These are phyloP conservation scores for Bettongia penicillata DNA, from an alignment of 2,113 vertebrate species.

Conservation along the genomic window DNA sequence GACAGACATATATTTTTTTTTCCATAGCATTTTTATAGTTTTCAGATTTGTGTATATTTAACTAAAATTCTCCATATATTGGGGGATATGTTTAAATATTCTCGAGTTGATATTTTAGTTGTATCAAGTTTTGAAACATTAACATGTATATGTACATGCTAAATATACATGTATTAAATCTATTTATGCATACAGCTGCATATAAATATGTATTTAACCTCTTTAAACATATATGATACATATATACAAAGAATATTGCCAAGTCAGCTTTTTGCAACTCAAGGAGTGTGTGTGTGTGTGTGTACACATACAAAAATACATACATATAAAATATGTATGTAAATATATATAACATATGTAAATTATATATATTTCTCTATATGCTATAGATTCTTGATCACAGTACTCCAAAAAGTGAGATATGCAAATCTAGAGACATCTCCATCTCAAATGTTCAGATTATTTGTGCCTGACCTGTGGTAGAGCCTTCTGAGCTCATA, in stretches of 20 bases:
- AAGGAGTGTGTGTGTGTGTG: not conserved
- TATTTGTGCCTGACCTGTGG: too few species aligned
- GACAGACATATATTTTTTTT: not conserved
- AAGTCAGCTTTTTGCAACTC: not conserved
- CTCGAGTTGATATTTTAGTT: not conserved
- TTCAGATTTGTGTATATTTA: not conserved
- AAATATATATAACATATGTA: not conserved
- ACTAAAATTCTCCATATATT: not conserved
- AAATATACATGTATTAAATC: not conserved
- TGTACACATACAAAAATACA: too few species aligned
- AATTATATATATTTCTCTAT: not conserved
- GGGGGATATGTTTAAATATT: not conserved
- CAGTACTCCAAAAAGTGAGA: too few species aligned
- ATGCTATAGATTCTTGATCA: not conserved
- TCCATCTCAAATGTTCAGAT: too few species aligned
- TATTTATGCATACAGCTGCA: not conserved
- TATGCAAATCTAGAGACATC: too few species aligned
- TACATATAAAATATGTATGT: not conserved
- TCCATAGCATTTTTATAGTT: not conserved
- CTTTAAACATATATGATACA: not conserved
- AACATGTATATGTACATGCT: not conserved
- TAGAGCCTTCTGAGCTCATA: too few species aligned
- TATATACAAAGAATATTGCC: not conserved
- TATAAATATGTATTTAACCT: not conserved
- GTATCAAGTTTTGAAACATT: not conserved